Evolutionary conservation across 2,888 invertebrate species (phyloP).

Genomic region (Rhodophaea formosa): DNA sequence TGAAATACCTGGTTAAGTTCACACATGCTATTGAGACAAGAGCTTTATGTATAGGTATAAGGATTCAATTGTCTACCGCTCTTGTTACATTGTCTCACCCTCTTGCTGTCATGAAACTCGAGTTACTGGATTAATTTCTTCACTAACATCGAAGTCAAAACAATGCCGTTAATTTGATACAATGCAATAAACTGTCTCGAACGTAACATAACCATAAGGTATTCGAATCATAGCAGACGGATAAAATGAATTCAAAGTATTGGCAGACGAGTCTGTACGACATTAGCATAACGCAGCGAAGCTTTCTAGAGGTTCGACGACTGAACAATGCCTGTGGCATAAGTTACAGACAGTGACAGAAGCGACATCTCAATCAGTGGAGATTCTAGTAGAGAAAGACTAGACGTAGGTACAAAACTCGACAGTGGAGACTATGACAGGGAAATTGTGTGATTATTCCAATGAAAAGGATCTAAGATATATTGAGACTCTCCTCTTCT

Average conservation of each 20-base stretch:
- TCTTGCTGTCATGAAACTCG: neutral
- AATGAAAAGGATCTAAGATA: no score
- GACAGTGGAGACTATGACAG: no score
- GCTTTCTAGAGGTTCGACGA: conserved; percentile 63
- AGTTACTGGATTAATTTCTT: neutral
- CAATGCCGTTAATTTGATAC: conserved; percentile 46
- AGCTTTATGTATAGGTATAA: no score
- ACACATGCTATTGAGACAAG: no score
- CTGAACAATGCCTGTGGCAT: conserved; percentile 58
- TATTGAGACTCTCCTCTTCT: no score
- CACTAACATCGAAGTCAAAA: conserved; percentile 8
- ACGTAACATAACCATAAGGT: conserved; percentile 52
- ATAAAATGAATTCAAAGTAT: conserved; percentile 62
- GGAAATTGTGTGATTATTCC: no score
- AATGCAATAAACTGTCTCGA: conserved; percentile 52
- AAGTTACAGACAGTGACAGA: neutral
- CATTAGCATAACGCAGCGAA: conserved; percentile 66
- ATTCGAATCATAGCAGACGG: conserved; percentile 50
- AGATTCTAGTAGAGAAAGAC: neutral
- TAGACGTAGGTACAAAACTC: neutral
- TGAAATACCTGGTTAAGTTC: no score
- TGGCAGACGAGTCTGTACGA: conserved; percentile 59
- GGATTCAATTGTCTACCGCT: no score
- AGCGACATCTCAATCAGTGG: neutral
- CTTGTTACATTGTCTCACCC: neutral